These are phyloP conservation scores for Puffinus mauretanicus DNA, from an alignment of 2,113 vertebrate species.

Conservation along the genomic window DNA sequence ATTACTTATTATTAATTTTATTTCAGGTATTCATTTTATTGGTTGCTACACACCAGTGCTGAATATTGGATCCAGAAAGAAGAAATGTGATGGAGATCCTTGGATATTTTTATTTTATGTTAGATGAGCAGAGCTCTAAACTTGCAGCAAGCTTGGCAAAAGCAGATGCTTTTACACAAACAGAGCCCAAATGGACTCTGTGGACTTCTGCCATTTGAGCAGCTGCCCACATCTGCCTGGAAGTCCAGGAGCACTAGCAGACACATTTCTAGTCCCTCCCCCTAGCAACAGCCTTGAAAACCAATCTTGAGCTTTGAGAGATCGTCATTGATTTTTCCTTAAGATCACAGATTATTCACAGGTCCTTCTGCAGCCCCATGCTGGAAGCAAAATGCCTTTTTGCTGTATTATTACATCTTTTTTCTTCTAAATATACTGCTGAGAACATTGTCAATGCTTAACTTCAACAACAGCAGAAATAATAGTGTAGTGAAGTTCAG, in stretches of 20 bases:
- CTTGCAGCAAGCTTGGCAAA: not conserved
- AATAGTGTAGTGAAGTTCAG: conserved; percentile 34
- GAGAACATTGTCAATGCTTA: not conserved
- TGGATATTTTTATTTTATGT: not conserved
- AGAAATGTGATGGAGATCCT: not conserved
- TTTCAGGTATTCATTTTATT: conserved; percentile 13
- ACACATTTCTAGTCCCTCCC: not conserved
- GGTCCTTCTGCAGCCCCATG: not conserved
- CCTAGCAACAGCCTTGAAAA: conserved; percentile 2
- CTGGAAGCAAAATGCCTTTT: conserved; percentile 53
- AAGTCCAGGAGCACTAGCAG: not conserved
- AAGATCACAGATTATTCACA: conserved; percentile 32
- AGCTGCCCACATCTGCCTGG: conserved; percentile 36
- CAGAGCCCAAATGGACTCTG: not conserved
- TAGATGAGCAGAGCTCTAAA: not conserved
- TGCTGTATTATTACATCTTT: conserved; percentile 56
- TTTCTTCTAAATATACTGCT: conserved; percentile 46
- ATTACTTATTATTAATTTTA: conserved; percentile 10
- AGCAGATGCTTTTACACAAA: not conserved
- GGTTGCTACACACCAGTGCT: not conserved
- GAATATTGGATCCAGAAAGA: not conserved
- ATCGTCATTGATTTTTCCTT: conserved; percentile 48
- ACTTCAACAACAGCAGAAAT: not conserved
- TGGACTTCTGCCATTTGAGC: conserved; percentile 46
- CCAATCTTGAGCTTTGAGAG: not conserved